A percentile compares a stretch with the other conserved stretches of the same genome.
Conservation (phyloP, 2,797 vertebrate genomes). For the Cyclura pinguis region DNA sequence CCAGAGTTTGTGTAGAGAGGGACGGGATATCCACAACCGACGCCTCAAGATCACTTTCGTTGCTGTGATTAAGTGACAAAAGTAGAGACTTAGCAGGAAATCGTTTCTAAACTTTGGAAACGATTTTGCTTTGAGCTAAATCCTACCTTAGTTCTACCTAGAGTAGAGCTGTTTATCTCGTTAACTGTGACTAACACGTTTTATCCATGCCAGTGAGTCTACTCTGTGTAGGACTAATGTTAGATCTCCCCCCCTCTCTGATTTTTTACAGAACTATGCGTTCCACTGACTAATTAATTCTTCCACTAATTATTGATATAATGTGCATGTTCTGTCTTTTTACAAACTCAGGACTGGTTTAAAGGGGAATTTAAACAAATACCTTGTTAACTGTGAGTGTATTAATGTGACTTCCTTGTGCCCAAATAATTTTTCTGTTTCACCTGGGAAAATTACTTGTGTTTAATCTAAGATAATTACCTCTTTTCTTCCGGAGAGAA, state of each 20-base stretch:
- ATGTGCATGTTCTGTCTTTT: not conserved
- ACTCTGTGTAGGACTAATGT: too few species aligned
- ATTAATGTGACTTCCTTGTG: conserved; percentile 7
- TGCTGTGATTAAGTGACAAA: too few species aligned
- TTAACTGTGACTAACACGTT: too few species aligned
- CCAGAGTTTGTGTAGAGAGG: not conserved
- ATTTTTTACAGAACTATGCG: not conserved
- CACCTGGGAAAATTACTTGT: conserved; percentile 11
- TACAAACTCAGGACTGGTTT: not conserved
- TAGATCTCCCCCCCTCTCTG: not conserved
- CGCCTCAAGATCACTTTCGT: too few species aligned
- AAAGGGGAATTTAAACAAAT: conserved; percentile 21
- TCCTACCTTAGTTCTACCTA: too few species aligned
- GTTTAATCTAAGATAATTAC: conserved; percentile 31
- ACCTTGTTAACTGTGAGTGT: not conserved
- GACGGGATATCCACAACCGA: not conserved
- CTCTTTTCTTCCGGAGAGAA: conserved; percentile 21
- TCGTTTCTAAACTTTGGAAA: not conserved
- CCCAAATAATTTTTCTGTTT: not conserved
- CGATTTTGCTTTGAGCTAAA: too few species aligned
- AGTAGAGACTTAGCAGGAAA: not conserved
- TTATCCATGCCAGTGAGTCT: too few species aligned
- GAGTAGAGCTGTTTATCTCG: too few species aligned
- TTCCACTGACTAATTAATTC: conserved; percentile 2
- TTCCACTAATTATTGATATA: not conserved